Conservation (phyloP, 1,140 invertebrate species). For the Berghia stephanieae region DNA sequence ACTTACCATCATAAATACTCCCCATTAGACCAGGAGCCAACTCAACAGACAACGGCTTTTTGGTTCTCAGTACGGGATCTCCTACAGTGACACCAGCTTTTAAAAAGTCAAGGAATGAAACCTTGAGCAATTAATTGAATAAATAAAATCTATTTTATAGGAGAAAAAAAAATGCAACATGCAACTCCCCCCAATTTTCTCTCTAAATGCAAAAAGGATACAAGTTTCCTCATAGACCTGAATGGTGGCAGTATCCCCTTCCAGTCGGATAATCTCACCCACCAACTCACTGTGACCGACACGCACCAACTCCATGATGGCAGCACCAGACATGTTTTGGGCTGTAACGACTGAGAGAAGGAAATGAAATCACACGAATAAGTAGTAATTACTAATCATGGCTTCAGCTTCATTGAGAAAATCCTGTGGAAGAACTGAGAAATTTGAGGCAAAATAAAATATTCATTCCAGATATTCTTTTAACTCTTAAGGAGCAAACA, state of each 20-base stretch:
- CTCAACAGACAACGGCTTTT: constrained; percentile 97
- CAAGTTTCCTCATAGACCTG: constrained; percentile 99
- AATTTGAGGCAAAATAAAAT: too few species aligned
- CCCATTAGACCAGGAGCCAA: constrained; percentile 99
- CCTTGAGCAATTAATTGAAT: too few species aligned
- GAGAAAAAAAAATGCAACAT: too few species aligned
- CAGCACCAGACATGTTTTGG: constrained; percentile 98
- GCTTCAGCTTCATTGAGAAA: too few species aligned
- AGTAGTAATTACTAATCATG: constrained; percentile 6
- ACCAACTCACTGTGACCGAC: constrained; percentile 98
- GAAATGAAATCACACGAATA: constrained; percentile 48
- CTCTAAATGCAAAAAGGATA: constrained; percentile 68
- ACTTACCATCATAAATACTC: constrained; percentile 94
- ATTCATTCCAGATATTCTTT: too few species aligned
- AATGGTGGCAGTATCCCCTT: constrained; percentile 99
- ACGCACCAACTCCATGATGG: constrained; percentile 99
- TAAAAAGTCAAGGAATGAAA: too few species aligned
- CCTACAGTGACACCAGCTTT: constrained; percentile 96
- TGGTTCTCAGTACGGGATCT: constrained; percentile 97
- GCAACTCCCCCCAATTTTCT: too few species aligned
- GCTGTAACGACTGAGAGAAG: constrained; percentile 89
- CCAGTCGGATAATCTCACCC: constrained; percentile 98
- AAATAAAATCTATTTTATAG: too few species aligned
- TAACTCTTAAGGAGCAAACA: too few species aligned
- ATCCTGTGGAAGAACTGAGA: too few species aligned